phyloP scores from a whole-genome alignment of 2,888 invertebrate genomes.

The Amphimallon solstitiale region DNA sequence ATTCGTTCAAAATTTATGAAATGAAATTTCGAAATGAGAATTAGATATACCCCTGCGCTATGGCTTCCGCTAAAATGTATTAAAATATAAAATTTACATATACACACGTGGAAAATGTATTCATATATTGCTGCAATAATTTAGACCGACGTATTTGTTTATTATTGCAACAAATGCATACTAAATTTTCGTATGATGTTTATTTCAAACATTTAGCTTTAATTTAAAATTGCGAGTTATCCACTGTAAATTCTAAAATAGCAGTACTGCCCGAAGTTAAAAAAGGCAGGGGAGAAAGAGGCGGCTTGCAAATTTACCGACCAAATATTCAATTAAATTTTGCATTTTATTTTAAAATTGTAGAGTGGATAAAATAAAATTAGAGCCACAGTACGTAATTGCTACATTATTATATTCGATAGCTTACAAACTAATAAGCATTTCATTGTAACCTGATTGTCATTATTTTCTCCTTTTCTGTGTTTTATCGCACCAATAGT shows the following conservation, averaged over 20 bases:
- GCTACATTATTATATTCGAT: neutral
- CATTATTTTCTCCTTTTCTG: no score
- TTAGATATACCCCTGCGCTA: neutral
- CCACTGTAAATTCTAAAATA: conserved; percentile 6
- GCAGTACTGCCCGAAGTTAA: conserved; percentile 4
- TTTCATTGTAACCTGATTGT: no score
- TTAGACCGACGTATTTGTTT: conserved; percentile 19
- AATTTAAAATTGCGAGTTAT: conserved; percentile 27
- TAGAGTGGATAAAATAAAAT: conserved; percentile 8
- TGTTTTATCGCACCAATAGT: no score
- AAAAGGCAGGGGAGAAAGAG: neutral
- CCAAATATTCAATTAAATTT: conserved; percentile 35
- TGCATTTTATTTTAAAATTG: conserved; percentile 26
- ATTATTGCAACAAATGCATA: conserved; percentile 26
- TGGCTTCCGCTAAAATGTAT: neutral
- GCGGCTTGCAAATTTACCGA: neutral
- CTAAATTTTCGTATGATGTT: conserved; percentile 21
- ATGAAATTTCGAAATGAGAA: conserved; percentile 7
- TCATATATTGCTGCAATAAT: conserved; percentile 15
- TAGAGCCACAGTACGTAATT: neutral
- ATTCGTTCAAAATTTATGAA: conserved; percentile 15
- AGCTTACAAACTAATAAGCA: neutral
- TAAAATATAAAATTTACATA: conserved; percentile 14
- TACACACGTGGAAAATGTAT: conserved; percentile 12
- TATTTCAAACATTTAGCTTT: conserved; percentile 21